Conservation (phyloP, 2,113 vertebrate species). For the Uria lomvia region DNA sequence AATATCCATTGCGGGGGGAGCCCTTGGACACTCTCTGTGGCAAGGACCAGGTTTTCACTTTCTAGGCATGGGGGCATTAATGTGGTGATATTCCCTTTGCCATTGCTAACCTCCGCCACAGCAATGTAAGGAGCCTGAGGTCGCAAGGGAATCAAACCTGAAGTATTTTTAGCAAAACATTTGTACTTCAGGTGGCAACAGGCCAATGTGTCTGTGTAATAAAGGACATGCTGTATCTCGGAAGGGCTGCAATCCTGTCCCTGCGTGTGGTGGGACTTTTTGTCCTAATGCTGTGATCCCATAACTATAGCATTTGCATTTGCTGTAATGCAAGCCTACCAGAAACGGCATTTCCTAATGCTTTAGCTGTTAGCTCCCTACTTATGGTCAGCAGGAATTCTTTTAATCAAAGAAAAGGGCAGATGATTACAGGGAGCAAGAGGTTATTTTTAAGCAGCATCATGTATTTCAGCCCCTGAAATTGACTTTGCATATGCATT, state of each 20-base stretch:
- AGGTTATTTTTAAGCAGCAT: not conserved
- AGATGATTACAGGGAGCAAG: not conserved
- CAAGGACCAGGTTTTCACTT: not conserved
- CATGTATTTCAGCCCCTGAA: not conserved
- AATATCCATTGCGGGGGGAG: fast-evolving
- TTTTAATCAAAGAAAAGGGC: not conserved
- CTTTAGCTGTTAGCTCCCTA: not conserved
- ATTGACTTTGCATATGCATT: not conserved
- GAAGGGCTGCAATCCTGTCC: not conserved
- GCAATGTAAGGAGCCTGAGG: not conserved
- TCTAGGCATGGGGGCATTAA: not conserved
- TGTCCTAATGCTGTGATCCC: not conserved
- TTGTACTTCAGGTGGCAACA: not conserved
- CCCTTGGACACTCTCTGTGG: not conserved
- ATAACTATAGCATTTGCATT: not conserved
- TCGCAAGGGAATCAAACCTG: not conserved
- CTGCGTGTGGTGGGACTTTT: not conserved
- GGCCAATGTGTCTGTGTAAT: not conserved
- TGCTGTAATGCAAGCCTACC: not conserved
- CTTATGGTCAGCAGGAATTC: not conserved
- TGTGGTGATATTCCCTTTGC: not conserved
- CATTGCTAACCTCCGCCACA: not conserved
- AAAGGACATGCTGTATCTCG: fast-evolving
- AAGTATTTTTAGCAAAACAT: conserved; percentile 35
- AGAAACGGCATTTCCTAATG: not conserved